These are phyloP conservation scores for Alectoris magna DNA, from an alignment of 2,797 vertebrate species.

Conservation along the genomic window DNA sequence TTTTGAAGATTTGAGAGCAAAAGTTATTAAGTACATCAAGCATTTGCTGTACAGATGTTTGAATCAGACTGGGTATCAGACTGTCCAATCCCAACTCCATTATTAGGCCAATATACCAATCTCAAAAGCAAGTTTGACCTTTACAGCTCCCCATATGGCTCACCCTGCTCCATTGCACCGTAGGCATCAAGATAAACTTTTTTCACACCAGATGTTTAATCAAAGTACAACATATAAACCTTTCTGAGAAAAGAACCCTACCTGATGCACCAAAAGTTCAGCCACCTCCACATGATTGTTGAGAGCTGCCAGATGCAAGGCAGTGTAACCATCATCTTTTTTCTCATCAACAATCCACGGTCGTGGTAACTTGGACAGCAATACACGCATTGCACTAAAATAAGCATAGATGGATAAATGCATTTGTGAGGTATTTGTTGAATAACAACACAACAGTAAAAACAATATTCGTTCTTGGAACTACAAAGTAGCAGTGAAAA, in stretches of 20 bases:
- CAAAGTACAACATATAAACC: conserved; percentile 24
- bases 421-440: neutral
- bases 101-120: neutral
- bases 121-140: conserved; percentile 19
- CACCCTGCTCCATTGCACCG: neutral
- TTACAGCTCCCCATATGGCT: neutral
- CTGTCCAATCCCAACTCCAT: neutral
- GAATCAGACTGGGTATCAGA: neutral
- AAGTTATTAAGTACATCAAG: neutral
- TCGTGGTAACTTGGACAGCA: conserved; percentile 95
- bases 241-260: conserved; percentile 67
- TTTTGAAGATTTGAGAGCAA: neutral
- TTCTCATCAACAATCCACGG: conserved; percentile 99
- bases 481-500: neutral
- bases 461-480: neutral
- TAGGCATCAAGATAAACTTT: neutral
- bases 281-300: conserved; percentile 99
- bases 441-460: neutral
- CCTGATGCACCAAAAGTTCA: conserved; percentile 98
- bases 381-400: conserved; percentile 95
- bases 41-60: neutral
- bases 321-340: conserved; percentile 98
- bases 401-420: neutral
- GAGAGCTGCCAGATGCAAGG: conserved; percentile 96
- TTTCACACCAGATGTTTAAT: conserved; percentile 1